Evolutionary conservation across 2,888 invertebrate genomes (phyloP).

Genomic region (Calliphora vomitoria): DNA sequence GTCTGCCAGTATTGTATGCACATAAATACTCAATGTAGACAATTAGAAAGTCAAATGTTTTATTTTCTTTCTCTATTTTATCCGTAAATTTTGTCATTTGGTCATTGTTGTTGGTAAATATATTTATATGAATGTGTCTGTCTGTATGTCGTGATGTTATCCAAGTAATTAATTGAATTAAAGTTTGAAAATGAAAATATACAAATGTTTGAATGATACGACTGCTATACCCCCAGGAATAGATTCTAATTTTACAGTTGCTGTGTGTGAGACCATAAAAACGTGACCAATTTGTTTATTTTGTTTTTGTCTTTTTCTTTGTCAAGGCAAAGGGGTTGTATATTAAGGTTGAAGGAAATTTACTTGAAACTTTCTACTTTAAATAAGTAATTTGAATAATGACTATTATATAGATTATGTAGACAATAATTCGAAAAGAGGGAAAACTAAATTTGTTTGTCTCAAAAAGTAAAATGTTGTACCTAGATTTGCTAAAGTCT

Average conservation of each 20-base stretch:
- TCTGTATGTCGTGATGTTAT: slow-evolving; percentile 41
- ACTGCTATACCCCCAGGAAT: not conserved
- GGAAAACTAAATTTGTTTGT: too few relatives aligned
- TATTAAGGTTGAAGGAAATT: too few relatives aligned
- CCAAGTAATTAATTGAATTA: slow-evolving; percentile 59
- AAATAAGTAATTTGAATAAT: too few relatives aligned
- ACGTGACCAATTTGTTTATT: not conserved
- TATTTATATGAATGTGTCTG: not conserved
- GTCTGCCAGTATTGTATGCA: not conserved
- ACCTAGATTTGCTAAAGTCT: too few relatives aligned
- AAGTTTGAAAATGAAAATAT: slow-evolving; percentile 12
- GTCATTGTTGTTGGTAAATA: not conserved
- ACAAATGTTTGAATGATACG: not conserved
- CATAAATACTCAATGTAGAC: not conserved
- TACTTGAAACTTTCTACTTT: too few relatives aligned
- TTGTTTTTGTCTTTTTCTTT: not conserved
- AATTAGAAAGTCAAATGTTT: not conserved
- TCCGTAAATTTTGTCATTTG: not conserved
- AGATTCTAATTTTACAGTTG: not conserved
- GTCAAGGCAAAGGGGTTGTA: too few relatives aligned
- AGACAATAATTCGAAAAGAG: too few relatives aligned
- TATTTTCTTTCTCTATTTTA: not conserved
- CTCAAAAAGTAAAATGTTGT: too few relatives aligned
- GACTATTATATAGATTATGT: too few relatives aligned
- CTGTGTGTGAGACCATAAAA: not conserved